phyloP scores from a whole-genome alignment of 2,113 vertebrate species.

The Platanista minor region DNA sequence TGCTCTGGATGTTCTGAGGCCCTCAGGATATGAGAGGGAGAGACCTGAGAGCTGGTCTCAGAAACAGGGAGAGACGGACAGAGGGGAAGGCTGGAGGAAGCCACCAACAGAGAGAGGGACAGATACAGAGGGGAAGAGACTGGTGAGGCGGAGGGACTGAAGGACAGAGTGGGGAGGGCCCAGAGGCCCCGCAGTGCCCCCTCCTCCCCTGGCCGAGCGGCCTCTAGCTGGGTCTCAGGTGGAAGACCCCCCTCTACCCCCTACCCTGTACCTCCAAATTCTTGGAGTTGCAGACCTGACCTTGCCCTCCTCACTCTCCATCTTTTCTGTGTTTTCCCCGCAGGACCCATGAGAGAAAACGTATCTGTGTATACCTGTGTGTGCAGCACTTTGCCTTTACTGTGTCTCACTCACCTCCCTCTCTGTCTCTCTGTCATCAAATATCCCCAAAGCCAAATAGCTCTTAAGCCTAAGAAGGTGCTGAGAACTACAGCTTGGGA shows the following conservation, averaged over 20 bases:
- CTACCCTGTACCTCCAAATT: not conserved
- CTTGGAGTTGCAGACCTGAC: not conserved
- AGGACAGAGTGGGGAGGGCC: not conserved
- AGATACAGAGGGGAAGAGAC: not conserved
- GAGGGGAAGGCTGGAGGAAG: not conserved
- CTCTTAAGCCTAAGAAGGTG: not conserved
- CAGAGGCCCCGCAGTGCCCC: not conserved
- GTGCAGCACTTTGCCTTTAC: not conserved
- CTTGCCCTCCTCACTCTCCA: not conserved
- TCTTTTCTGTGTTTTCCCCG: not conserved
- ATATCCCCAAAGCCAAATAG: not conserved
- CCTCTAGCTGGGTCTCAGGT: not conserved
- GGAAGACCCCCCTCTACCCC: not conserved
- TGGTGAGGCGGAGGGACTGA: not conserved
- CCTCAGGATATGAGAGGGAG: not conserved
- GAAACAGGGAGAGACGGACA: not conserved
- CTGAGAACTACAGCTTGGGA: not conserved
- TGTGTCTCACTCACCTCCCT: not conserved
- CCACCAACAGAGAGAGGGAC: not conserved
- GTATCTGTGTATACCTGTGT: rapidly evolving
- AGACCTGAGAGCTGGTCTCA: not conserved
- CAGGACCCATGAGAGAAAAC: not conserved
- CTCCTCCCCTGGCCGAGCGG: not conserved
- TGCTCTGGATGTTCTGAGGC: not conserved
- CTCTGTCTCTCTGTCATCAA: not conserved